Evolutionary conservation across 1,140 invertebrate species (phyloP).

Genomic region (Atopsyche davidsoni): DNA sequence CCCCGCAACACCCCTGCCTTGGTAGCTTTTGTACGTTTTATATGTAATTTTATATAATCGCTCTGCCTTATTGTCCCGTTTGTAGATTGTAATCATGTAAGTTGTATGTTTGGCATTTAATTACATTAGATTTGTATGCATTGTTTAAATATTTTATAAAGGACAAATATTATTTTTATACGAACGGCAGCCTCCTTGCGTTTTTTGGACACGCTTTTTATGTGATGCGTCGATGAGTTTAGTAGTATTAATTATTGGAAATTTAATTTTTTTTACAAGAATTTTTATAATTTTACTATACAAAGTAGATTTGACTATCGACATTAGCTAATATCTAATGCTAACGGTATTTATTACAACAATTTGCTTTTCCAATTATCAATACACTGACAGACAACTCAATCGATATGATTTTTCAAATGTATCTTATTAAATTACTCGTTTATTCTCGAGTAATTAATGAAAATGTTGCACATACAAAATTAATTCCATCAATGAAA

Average conservation of each 20-base stretch:
- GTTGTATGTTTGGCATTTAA: not conserved
- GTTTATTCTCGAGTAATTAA: too few species aligned
- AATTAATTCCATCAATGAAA: too few species aligned
- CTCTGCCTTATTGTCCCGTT: slow-evolving; percentile 17
- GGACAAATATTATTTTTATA: not conserved
- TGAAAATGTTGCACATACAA: too few species aligned
- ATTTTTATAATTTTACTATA: slow-evolving; percentile 1
- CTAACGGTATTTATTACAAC: not conserved
- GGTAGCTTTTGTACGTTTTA: slow-evolving; percentile 25
- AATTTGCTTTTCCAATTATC: too few species aligned
- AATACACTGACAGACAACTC: too few species aligned
- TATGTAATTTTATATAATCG: slow-evolving; percentile 18
- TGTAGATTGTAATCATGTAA: not conserved
- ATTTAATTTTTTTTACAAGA: not conserved
- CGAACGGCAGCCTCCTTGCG: too few species aligned
- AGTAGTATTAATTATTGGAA: slow-evolving; percentile 3
- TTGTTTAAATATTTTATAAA: not conserved
- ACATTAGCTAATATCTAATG: not conserved
- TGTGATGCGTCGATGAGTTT: not conserved
- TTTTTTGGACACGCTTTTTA: too few species aligned
- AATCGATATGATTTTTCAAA: too few species aligned
- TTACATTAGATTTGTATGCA: too few species aligned
- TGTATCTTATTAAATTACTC: too few species aligned
- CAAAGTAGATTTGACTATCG: not conserved
- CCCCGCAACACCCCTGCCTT: not conserved